A percentile compares a stretch with the other conserved stretches of the same genome.
phyloP scores from a whole-genome alignment of 2,888 invertebrate genomes.

The Aphidius colemani region DNA sequence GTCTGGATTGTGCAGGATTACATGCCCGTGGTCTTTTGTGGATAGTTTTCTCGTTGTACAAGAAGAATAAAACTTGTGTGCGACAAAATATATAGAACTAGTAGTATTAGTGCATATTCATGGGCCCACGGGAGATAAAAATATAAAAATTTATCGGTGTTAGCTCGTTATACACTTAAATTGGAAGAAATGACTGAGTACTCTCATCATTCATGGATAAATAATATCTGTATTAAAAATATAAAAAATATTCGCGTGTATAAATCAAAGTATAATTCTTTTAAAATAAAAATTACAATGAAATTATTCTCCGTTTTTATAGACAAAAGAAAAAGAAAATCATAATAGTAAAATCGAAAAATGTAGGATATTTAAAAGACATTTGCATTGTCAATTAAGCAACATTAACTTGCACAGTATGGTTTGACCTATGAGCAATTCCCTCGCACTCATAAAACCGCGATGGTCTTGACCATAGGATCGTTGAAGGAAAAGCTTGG shows the following conservation, averaged over 20 bases:
- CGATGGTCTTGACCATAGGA: constrained; percentile 2
- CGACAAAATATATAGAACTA: constrained; percentile 19
- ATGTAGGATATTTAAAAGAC: constrained; percentile 14
- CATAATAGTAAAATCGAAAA: background rate
- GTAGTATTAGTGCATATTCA: constrained; percentile 31
- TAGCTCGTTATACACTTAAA: constrained; percentile 60
- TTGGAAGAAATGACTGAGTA: constrained; percentile 60
- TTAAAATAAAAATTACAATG: background rate
- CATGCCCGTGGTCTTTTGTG: constrained; percentile 36
- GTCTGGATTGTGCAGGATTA: constrained; percentile 59
- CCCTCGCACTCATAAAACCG: constrained; percentile 14
- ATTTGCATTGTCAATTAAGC: constrained; percentile 17
- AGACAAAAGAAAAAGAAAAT: background rate
- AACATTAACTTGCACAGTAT: constrained; percentile 11
- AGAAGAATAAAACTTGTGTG: constrained; percentile 17
- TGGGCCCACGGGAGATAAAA: constrained; percentile 32
- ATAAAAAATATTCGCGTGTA: constrained; percentile 18
- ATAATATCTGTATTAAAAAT: constrained; percentile 44
- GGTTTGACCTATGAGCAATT: constrained; percentile 9
- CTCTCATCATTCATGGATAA: constrained; percentile 58
- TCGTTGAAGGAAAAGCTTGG: constrained; percentile 8
- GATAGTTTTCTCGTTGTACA: constrained; percentile 7
- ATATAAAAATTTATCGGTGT: constrained; percentile 60
- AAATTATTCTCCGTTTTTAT: background rate
- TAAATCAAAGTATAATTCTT: background rate